phyloP scores from a whole-genome alignment of 2,888 invertebrate species.

The Yponomeuta malinellus region DNA sequence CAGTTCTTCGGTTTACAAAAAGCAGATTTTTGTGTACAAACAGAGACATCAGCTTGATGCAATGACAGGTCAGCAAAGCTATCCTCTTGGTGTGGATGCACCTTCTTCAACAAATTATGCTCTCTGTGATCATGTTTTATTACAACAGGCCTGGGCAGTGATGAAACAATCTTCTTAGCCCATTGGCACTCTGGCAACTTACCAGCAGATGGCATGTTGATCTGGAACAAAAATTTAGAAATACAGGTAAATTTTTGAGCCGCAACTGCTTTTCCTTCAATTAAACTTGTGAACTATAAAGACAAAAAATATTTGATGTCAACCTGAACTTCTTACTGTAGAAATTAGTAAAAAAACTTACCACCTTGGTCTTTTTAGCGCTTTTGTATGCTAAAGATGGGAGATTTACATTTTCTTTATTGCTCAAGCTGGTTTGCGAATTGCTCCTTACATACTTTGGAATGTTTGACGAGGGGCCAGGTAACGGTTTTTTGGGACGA shows the following conservation, averaged over 20 bases:
- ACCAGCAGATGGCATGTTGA: conserved; percentile 39
- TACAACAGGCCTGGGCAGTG: conserved; percentile 42
- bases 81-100: conserved; percentile 35
- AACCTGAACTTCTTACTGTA: background rate
- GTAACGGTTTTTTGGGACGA: conserved; percentile 45
- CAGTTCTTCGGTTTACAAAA: conserved; percentile 31
- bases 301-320: background rate
- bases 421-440: conserved; percentile 25
- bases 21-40: conserved; percentile 51
- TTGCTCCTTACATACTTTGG: conserved; percentile 38
- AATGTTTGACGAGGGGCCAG: conserved; percentile 38
- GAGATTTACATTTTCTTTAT: conserved; percentile 48
- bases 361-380: conserved; percentile 54
- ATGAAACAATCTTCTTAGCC: conserved; percentile 41
- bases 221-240: conserved; percentile 33
- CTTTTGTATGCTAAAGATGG: conserved; percentile 49
- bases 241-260: background rate
- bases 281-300: background rate
- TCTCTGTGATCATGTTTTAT: conserved; percentile 51
- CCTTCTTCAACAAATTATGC: conserved; percentile 31
- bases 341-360: conserved; percentile 27
- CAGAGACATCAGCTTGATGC: conserved; percentile 54
- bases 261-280: background rate
- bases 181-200: conserved; percentile 44
- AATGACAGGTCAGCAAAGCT: conserved; percentile 50